A percentile compares a stretch with the other conserved stretches of the same genome.
These are phyloP conservation scores for Dendrolimus houi DNA, from an alignment of 2,888 invertebrate genomes.

Conservation along the genomic window DNA sequence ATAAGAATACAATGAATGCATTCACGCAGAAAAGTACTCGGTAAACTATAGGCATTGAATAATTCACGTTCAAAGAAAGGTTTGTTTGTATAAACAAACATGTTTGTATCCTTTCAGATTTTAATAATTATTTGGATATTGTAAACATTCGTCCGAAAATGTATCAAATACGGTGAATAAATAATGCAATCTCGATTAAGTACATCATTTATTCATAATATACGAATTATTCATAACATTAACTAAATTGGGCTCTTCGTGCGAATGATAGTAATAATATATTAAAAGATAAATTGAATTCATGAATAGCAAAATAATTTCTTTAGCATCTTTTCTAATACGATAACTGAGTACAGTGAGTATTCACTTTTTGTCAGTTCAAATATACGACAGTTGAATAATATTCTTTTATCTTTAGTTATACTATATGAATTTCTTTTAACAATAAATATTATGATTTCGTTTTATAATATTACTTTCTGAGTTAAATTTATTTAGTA, in stretches of 20 bases:
- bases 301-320: neutral
- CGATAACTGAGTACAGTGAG: too few relatives aligned
- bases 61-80: constrained; percentile 55
- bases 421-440: too few relatives aligned
- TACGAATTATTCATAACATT: neutral
- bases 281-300: neutral
- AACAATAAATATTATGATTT: too few relatives aligned
- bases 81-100: constrained; percentile 57
- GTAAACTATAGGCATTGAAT: constrained; percentile 34
- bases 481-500: too few relatives aligned
- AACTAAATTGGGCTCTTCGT: neutral
- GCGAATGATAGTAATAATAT: neutral
- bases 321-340: too few relatives aligned
- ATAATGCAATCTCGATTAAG: neutral
- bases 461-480: too few relatives aligned
- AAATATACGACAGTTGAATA: too few relatives aligned
- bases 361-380: too few relatives aligned
- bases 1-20: too few relatives aligned
- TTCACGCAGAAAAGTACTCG: too few relatives aligned
- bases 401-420: too few relatives aligned
- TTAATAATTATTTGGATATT: neutral
- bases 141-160: neutral
- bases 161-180: neutral
- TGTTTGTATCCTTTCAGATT: neutral
- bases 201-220: neutral